phyloP scores from a whole-genome alignment of 2,888 invertebrate genomes.

The Trichogramma dendrolimi region DNA sequence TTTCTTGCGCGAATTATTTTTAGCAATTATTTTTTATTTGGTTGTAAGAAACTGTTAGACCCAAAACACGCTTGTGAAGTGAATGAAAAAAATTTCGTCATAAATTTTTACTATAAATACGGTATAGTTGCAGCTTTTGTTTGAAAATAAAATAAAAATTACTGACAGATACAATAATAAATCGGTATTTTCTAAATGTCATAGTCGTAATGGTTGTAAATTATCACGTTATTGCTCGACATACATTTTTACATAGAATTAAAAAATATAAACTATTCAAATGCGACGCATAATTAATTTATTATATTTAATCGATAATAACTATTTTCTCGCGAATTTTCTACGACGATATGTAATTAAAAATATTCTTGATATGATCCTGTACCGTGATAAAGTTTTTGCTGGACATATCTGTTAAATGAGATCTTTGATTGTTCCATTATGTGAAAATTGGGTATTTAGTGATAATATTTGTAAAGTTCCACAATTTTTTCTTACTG shows the following conservation, averaged over 20 bases:
- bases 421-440: too few relatives aligned
- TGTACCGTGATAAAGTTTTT: conserved; percentile 14
- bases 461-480: conserved; percentile 6
- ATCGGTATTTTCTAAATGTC: conserved; percentile 24
- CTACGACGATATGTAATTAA: conserved; percentile 19
- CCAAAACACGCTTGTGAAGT: too few relatives aligned
- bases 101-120: too few relatives aligned
- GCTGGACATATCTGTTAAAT: too few relatives aligned
- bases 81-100: too few relatives aligned
- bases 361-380: conserved; percentile 25
- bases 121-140: too few relatives aligned
- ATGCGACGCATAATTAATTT: conserved; percentile 16
- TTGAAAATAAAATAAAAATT: too few relatives aligned
- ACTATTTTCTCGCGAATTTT: conserved; percentile 17
- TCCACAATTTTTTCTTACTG: conserved; percentile 5
- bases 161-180: too few relatives aligned
- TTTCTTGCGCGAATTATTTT: too few relatives aligned
- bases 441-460: too few relatives aligned
- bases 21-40: too few relatives aligned
- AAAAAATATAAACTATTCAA: conserved; percentile 14
- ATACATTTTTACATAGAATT: conserved; percentile 12
- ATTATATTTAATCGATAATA: conserved; percentile 10
- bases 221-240: conserved; percentile 4
- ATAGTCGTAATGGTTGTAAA: conserved; percentile 7
- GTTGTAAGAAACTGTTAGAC: too few relatives aligned